Percentiles rank a stretch among this genome's conserved stretches.
These are phyloP conservation scores for Lasiommata megera DNA, from an alignment of 2,888 invertebrate genomes.

Conservation along the genomic window DNA sequence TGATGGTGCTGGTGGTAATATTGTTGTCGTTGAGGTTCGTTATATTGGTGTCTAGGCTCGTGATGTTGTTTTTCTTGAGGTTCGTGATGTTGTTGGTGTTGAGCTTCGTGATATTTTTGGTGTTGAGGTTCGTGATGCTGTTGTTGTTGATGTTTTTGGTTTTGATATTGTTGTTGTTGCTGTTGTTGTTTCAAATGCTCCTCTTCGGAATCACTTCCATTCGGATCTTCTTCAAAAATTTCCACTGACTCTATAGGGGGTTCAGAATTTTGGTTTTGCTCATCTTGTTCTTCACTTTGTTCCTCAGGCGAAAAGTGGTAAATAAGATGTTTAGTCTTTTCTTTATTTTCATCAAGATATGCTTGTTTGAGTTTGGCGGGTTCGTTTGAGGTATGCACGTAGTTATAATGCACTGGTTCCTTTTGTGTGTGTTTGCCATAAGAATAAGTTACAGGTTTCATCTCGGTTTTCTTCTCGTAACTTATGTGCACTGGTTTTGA, in stretches of 20 bases:
- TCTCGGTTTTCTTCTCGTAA: constrained; percentile 52
- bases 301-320: constrained; percentile 52
- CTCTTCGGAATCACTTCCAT: constrained; percentile 21
- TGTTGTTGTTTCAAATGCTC: constrained; percentile 21
- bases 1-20: background rate
- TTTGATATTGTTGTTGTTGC: background rate
- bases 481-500: constrained; percentile 56
- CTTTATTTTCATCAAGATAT: constrained; percentile 47
- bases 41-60: background rate
- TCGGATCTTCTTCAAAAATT: background rate
- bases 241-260: background rate
- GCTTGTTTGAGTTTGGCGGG: constrained; percentile 52
- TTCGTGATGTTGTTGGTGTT: background rate
- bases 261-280: constrained; percentile 12
- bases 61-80: background rate
- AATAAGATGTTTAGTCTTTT: constrained; percentile 53
- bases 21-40: background rate
- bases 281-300: constrained; percentile 30
- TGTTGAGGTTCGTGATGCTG: background rate
- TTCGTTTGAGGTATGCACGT: constrained; percentile 42
- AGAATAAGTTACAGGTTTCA: constrained; percentile 60
- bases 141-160: background rate
- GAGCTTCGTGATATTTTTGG: background rate
- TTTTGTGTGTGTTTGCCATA: constrained; percentile 52
- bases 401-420: constrained; percentile 48